Evolutionary conservation across 2,888 invertebrate species (phyloP).

Genomic region (Acronicta alni): DNA sequence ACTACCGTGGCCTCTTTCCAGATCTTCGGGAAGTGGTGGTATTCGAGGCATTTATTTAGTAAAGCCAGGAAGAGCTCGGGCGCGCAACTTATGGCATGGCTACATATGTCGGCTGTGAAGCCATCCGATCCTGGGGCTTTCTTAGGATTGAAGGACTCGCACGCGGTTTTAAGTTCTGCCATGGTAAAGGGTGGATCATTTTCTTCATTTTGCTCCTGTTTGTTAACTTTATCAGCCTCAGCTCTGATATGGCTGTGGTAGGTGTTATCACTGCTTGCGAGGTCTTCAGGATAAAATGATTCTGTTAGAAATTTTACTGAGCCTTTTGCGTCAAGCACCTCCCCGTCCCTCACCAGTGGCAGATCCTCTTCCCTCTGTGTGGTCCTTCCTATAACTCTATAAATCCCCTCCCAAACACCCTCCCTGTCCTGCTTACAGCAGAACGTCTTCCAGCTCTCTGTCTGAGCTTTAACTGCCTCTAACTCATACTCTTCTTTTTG

Average conservation of each 20-base stretch:
- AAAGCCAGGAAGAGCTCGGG: too few relatives aligned
- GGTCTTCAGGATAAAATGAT: slow-evolving; percentile 7
- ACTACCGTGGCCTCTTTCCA: slow-evolving; percentile 12
- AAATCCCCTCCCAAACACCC: too few relatives aligned
- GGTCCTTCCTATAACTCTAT: slow-evolving; percentile 6
- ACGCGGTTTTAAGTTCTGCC: neutral
- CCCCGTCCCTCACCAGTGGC: neutral
- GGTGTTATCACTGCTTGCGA: neutral
- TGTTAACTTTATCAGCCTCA: slow-evolving; percentile 6
- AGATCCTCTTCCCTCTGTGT: slow-evolving; percentile 4
- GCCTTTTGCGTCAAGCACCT: neutral
- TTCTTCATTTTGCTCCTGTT: neutral
- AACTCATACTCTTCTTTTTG: slow-evolving; percentile 25
- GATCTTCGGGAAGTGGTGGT: slow-evolving; percentile 4
- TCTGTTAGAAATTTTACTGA: neutral
- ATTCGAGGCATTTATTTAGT: slow-evolving; percentile 1
- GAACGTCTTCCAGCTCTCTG: slow-evolving; percentile 46
- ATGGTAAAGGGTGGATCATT: slow-evolving; percentile 32
- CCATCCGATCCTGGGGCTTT: slow-evolving; percentile 19
- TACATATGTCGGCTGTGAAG: too few relatives aligned
- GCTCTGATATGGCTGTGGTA: neutral
- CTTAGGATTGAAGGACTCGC: slow-evolving; percentile 39
- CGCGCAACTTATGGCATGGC: too few relatives aligned
- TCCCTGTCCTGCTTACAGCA: slow-evolving; percentile 37
- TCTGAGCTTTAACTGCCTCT: slow-evolving; percentile 26